A percentile compares a stretch with the other conserved stretches of the same genome.
Evolutionary conservation across 1,140 invertebrate species (phyloP).

Genomic region (Chionoecetes opilio): DNA sequence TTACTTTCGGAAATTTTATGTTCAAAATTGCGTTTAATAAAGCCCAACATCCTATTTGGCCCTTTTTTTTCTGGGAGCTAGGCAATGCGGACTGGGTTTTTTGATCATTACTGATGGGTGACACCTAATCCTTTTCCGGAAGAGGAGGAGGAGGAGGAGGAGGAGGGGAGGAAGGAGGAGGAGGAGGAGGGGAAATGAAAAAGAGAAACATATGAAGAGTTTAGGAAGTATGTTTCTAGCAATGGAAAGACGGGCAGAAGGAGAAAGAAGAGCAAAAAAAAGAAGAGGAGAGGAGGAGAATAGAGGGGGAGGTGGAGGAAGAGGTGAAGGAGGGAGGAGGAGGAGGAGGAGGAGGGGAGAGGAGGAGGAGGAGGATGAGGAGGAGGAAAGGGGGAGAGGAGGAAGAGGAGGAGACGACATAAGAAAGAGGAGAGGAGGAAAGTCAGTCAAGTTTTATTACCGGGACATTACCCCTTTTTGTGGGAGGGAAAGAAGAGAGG

Average conservation of each 20-base stretch:
- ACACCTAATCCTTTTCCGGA: too few relatives aligned
- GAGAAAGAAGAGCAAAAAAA: neutral
- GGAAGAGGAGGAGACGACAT: too few relatives aligned
- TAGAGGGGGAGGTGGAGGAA: neutral
- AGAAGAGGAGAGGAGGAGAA: neutral
- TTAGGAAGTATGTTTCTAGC: too few relatives aligned
- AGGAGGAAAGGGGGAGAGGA: neutral
- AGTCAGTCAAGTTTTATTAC: neutral
- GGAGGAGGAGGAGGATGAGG: neutral
- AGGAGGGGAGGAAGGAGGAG: neutral
- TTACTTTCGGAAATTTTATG: too few relatives aligned
- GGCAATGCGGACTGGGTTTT: too few relatives aligned
- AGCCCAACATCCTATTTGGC: too few relatives aligned
- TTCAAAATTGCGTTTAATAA: too few relatives aligned
- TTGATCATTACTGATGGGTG: too few relatives aligned
- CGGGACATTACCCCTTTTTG: neutral
- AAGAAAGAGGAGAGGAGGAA: too few relatives aligned
- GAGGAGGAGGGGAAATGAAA: conserved; percentile 9
- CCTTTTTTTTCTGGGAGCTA: too few relatives aligned
- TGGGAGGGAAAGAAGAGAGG: neutral
- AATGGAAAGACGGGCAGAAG: neutral
- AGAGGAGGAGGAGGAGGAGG: too few relatives aligned
- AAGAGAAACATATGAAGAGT: neutral
- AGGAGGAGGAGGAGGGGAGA: neutral
- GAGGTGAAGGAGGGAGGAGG: neutral